These are phyloP conservation scores for Diarsia rubi DNA, from an alignment of 2,888 invertebrate species.

Conservation along the genomic window DNA sequence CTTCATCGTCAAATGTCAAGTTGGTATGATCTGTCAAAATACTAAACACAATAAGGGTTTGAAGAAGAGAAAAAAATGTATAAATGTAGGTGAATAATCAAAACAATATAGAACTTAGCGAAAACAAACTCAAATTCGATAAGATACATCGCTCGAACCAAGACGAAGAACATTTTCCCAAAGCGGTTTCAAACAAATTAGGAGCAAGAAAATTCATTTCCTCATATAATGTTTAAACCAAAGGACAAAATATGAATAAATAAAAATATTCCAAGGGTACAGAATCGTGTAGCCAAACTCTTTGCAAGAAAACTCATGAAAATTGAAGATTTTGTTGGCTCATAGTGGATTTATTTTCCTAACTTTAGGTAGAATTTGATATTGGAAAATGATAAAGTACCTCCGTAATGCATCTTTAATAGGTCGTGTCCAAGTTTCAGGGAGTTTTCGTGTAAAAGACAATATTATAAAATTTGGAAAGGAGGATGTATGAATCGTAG, in stretches of 20 bases:
- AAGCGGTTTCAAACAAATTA: conserved; percentile 47
- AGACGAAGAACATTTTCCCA: background rate
- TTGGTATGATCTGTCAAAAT: conserved; percentile 49
- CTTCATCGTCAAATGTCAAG: conserved; percentile 39
- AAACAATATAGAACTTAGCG: background rate
- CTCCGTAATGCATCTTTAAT: conserved; percentile 47
- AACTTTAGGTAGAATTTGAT: conserved; percentile 57
- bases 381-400: conserved; percentile 62
- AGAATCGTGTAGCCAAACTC: conserved; percentile 32
- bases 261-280: conserved; percentile 31
- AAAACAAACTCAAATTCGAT: conserved; percentile 24
- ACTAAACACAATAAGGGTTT: background rate
- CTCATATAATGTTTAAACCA: conserved; percentile 27
- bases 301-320: conserved; percentile 56
- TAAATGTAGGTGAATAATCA: background rate
- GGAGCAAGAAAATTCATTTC: conserved; percentile 35
- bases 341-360: conserved; percentile 69
- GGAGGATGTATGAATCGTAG: too few relatives aligned
- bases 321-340: conserved; percentile 72
- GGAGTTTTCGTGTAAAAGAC: conserved; percentile 8
- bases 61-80: background rate
- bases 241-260: conserved; percentile 56
- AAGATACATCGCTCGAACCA: conserved; percentile 6
- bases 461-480: background rate
- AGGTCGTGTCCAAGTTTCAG: conserved; percentile 13